Evolutionary conservation across 2,888 invertebrate genomes (phyloP).

Genomic region (Cantharis flavilabris): DNA sequence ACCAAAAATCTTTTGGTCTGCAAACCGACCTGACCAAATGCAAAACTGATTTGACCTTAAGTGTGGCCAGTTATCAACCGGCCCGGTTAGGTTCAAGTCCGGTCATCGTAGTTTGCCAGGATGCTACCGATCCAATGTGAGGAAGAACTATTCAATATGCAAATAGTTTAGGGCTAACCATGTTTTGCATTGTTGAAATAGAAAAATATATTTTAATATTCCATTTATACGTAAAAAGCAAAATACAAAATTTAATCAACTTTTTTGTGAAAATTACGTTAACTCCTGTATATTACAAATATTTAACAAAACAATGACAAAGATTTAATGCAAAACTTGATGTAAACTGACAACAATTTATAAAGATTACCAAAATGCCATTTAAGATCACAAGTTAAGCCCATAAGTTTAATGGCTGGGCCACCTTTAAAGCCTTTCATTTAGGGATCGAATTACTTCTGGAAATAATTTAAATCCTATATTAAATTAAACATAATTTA

Average conservation of each 20-base stretch:
- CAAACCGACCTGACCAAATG: not conserved
- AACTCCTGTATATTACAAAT: not conserved
- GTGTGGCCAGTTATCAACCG: not conserved
- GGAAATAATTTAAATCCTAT: not conserved
- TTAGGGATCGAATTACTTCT: constrained; percentile 4
- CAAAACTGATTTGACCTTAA: no score
- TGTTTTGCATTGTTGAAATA: not conserved
- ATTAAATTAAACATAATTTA: not conserved
- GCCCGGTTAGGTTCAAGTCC: not conserved
- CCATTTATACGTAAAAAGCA: not conserved
- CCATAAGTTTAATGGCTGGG: constrained; percentile 40
- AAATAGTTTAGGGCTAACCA: no score
- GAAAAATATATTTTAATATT: not conserved
- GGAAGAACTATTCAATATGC: no score
- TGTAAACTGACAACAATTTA: constrained; percentile 40
- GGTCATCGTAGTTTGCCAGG: not conserved
- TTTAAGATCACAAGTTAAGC: constrained; percentile 35
- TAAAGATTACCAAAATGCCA: constrained; percentile 34
- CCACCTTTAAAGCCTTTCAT: constrained; percentile 23
- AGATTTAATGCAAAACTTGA: constrained; percentile 20
- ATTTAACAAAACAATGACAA: not conserved
- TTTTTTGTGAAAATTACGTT: not conserved
- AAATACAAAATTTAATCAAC: not conserved
- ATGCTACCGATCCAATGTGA: no score
- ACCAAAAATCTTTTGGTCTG: not conserved